Evolutionary conservation across 2,113 vertebrate species (phyloP), one percentile per base, ranked within the genome.

Genomic region (Alligator sinensis): DNA sequence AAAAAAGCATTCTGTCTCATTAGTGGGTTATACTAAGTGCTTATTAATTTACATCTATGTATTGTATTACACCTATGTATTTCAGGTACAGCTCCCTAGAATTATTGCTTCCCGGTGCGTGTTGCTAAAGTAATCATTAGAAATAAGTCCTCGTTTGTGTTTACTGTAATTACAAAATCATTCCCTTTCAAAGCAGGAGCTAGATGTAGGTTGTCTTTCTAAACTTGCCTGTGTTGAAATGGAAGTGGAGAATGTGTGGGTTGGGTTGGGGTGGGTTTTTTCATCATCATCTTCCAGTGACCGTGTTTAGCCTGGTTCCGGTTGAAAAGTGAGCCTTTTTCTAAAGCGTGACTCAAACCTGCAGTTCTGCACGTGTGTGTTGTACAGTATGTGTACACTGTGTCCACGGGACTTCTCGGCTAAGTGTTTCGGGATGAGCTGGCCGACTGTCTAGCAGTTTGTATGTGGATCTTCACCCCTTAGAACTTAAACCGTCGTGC

Each of bases 111-210:
- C 96, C 87, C 78, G 92, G 95, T 82, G 34, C 34, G 96, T 94
- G 93, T 95, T 90, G 89, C 96, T 92, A 92, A 96, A 96, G 94
- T 92, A 96, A 97, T 96, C 91, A 77, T 25, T 96, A 97, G 92
- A 93, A 91, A 95, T 94, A 90, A 93, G 95, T 96, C 80, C 88
- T 94, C 94, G 95, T 96, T 76, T 6, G 84, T 96, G 93, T 94
- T 97, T 96, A 95, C 94, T 79, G 59, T 96, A 97, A 95, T 96
- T 97, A 96, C 91, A 91, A 94, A 97, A 91, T 77, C 95, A 86
- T 90, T 89, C 81, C 90, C 95, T 84, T 92, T 93, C 63, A 62
- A 95, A 64, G 77, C 91, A 94, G 93, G 94, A 93, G 89, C 77
- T 96, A 96, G 94, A 82, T 80, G 2, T 90, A 97, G 94, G 91